These are phyloP conservation scores for Diorhabda sublineata DNA, from an alignment of 1,140 invertebrate species.

Conservation along the genomic window DNA sequence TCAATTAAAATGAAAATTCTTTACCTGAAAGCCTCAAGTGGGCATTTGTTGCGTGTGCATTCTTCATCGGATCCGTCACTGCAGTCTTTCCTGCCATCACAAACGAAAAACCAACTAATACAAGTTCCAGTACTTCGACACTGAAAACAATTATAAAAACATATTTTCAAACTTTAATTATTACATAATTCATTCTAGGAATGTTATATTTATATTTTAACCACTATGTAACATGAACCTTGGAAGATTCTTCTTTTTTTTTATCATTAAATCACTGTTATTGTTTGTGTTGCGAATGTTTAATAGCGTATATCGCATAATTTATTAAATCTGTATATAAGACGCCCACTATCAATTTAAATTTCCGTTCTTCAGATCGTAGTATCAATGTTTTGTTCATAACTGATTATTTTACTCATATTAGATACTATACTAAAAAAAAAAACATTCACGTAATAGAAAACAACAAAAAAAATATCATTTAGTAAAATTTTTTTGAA, in stretches of 20 bases:
- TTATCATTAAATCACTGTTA: too few species aligned
- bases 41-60: slow-evolving; percentile 51
- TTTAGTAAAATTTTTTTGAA: background rate
- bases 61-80: slow-evolving; percentile 80
- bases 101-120: slow-evolving; percentile 88
- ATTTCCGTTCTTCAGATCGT: background rate
- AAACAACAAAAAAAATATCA: background rate
- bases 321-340: background rate
- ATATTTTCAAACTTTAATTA: too few species aligned
- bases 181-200: too few species aligned
- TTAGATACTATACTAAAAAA: too few species aligned
- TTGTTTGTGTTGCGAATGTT: background rate
- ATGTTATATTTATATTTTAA: too few species aligned
- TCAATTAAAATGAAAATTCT: too few species aligned
- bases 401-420: too few species aligned
- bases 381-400: too few species aligned
- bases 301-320: background rate
- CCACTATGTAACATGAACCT: too few species aligned
- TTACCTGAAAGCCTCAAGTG: slow-evolving; percentile 57
- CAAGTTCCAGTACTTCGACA: slow-evolving; percentile 77
- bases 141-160: slow-evolving; percentile 46
- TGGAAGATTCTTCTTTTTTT: too few species aligned
- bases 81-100: slow-evolving; percentile 87
- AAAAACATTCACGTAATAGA: too few species aligned
- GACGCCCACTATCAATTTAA: background rate